Evolutionary conservation across 2,797 vertebrate species (phyloP).

Genomic region (Lutjanus argentimaculatus): DNA sequence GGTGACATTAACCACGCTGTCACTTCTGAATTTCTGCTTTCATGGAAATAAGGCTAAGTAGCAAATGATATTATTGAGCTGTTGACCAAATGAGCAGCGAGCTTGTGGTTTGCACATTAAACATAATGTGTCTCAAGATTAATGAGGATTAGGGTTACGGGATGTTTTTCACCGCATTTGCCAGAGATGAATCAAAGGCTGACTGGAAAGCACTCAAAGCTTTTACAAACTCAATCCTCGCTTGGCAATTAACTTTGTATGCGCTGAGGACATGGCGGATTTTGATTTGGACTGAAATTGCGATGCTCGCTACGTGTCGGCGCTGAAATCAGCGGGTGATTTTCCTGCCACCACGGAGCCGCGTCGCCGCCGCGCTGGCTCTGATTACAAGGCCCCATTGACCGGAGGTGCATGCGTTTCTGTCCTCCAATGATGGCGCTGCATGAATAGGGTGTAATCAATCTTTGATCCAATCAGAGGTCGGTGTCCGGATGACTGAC

Average conservation of each 20-base stretch:
- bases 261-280: constrained; percentile 37
- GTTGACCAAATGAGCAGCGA: constrained; percentile 44
- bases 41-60: constrained; percentile 44
- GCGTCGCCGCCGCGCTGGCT: constrained; percentile 80
- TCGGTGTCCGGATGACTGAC: constrained; percentile 78
- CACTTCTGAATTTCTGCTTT: constrained; percentile 20
- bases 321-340: constrained; percentile 61
- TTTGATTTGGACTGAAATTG: constrained; percentile 53
- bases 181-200: constrained; percentile 55
- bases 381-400: constrained; percentile 91
- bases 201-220: constrained; percentile 61
- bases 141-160: constrained; percentile 63
- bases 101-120: constrained; percentile 42
- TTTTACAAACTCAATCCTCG: constrained; percentile 50
- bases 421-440: constrained; percentile 64
- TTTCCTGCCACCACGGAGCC: constrained; percentile 71
- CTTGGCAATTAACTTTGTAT: constrained; percentile 56
- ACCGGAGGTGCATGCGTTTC: constrained; percentile 81
- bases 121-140: constrained; percentile 59
- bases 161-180: constrained; percentile 46
- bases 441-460: constrained; percentile 89
- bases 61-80: constrained; percentile 23
- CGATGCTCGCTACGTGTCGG: constrained; percentile 10
- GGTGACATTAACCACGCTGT: constrained; percentile 34
- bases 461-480: constrained; percentile 90